Evolutionary conservation across 2,797 vertebrate genomes (phyloP), one percentile per base, ranked within the genome.

Genomic region (Spea hammondii): DNA sequence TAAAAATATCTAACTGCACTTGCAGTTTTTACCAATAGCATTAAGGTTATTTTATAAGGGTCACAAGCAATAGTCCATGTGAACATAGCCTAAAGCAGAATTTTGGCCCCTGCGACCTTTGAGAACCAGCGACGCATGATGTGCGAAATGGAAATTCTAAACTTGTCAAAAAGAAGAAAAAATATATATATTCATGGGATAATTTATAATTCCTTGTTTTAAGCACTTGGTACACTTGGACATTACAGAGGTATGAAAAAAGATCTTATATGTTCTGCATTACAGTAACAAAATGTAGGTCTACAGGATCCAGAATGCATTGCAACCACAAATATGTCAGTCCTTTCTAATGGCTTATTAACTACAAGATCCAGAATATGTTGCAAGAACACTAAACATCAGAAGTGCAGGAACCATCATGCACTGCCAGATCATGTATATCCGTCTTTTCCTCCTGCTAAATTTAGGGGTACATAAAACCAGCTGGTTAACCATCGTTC

Each of bases 291-390:
- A 67, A 32, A 72, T 7, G 8, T 60, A 62, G n/a, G 11, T 8
- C 74, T 65, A 64, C 48, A 69, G 47, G 53, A 70, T 71, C 60
- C 79, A 71, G 73, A 54, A 72, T 72, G 74, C 50, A 60, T 69
- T 73, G 75, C 71, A 77, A 72, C 57, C 17, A 17, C 53, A n/a
- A 66, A 47, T 55, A 76, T 8, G 45, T 60, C 54, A 75, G 75
- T 48, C 75, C 59, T 73, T 73, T 72, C 69, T 72, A 77, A 71
- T 48, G 69, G 74, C 79, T 72, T 76, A 65, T 71, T 9, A 72
- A 77, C 69, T 77, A 77, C 74, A 77, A 77, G 76, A 71, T 74
- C 71, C 74, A 64, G 6, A 72, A 72, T n/a, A 72, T 72, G 54
- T 64, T 69, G 64, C 45, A 70, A 81, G 50, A 67, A 70, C 69